phyloP scores from a whole-genome alignment of 2,797 vertebrate species.

The Alca torda region DNA sequence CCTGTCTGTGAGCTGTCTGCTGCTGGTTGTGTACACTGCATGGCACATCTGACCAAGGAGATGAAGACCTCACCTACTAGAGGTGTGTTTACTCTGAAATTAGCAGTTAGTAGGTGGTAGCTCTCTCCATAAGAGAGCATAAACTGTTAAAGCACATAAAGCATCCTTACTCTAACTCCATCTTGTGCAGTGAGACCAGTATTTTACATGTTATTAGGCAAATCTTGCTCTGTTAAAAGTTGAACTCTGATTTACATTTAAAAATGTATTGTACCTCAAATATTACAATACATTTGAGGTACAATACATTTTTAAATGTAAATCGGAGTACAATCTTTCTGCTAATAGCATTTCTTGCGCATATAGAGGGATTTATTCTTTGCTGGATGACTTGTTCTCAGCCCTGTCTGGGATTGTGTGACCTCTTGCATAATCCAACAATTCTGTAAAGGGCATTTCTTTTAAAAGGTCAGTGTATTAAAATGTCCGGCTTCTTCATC shows the following conservation, averaged over 20 bases:
- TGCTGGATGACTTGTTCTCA: not conserved
- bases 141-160: not conserved
- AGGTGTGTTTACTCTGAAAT: not conserved
- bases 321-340: not conserved
- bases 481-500: not conserved
- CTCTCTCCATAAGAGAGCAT: not conserved
- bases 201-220: not conserved
- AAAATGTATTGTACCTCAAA: too few species aligned
- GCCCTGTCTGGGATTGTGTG: not conserved
- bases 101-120: not conserved
- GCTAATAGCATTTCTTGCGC: not conserved
- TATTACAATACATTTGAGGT: too few species aligned
- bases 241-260: not conserved
- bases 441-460: slow-evolving; percentile 13
- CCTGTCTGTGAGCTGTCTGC: not conserved
- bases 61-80: not conserved
- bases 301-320: not conserved
- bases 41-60: not conserved
- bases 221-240: not conserved
- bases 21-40: fast-evolving
- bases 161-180: not conserved
- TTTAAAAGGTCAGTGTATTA: not conserved
- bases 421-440: not conserved
- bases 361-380: not conserved
- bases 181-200: not conserved